phyloP scores from a whole-genome alignment of 2,113 vertebrate genomes.

The western clawed frog (Xenopus tropicalis) region UCB_Xtro_10.0 CM004450.2:91727001-91727500 shows the following conservation, averaged over 20 bases:
- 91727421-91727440: background rate
- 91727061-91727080: background rate
- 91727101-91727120: background rate
- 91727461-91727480: background rate
- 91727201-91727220: background rate
- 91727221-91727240: too few species aligned
- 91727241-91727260: background rate
- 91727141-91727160: background rate
- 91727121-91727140: background rate
- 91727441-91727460: background rate
- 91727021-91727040: background rate
- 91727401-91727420: background rate
- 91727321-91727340: background rate
- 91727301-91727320: background rate
- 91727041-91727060: background rate
- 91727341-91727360: background rate
- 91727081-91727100: background rate
- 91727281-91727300: background rate
- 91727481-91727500: background rate
- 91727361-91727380: background rate
- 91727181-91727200: background rate
- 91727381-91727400: background rate
- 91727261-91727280: background rate
- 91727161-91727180: background rate
- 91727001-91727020: background rate